Evolutionary conservation across 2,797 vertebrate species (phyloP), one percentile per base, ranked within the genome.

Genomic region (Carduelis carduelis): DNA sequence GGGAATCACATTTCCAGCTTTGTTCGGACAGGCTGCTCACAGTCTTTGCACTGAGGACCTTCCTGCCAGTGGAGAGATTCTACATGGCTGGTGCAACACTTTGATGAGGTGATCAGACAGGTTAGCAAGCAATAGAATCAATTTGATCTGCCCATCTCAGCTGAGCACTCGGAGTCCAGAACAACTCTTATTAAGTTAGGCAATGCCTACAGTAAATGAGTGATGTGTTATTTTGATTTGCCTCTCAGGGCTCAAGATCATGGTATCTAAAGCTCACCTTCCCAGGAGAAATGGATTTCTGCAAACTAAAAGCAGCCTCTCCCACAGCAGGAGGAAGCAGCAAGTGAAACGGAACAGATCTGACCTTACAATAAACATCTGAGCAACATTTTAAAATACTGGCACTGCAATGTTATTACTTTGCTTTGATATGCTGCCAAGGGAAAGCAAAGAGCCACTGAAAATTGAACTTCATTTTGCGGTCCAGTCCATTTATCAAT

Each of bases 341-440:
- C 70, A 87, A 90, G 69, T 75, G 75, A 93, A 90, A 94, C 2
- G 60, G 82, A 95, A 83, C 79, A 89, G 87, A 77, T 55, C 86
- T 80, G 82, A 91, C 84, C 68, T 53, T 72, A 83, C 69, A 87
- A 79, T 95, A 89, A 90, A 87, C 89, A 94, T 91, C 69, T 87
- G 81, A 96, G 87, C 49, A 83, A 89, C 77, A 68, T 85, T 93
- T 94, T 92, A 92, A 89, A 90, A 92, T 50, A 92, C 65, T 71
- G 69, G 78, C 89, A 93, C 53, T 3, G 0, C 93, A 74, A 78
- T 26, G 19, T 90, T 92, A 93, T 74, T 91, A 60, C 68, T 95
- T 55, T n/a, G 57, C 95, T 93, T 92, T 96, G 90, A 95, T 89
- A 65, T 21, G 35, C n/a, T 96, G 90, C 95, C 90, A 93, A 92